These are phyloP conservation scores for Daboia siamensis DNA, from an alignment of 2,113 vertebrate species.

Conservation along the genomic window DNA sequence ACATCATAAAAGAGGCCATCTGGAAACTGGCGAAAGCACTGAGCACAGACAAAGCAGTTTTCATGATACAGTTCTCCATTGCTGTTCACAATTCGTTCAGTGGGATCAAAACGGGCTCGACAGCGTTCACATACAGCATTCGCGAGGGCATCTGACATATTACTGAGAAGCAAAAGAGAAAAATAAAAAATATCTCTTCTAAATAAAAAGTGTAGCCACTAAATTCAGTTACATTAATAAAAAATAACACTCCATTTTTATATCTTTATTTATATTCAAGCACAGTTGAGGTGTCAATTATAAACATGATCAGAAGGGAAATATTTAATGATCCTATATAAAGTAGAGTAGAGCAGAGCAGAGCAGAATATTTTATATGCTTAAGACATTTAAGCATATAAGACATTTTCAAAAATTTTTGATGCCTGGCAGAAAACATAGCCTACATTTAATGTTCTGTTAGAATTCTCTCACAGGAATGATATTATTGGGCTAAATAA, in stretches of 20 bases:
- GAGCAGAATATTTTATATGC: neutral
- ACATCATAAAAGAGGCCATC: conserved; percentile 80
- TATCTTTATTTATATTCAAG: neutral
- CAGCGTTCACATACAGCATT: conserved; percentile 71
- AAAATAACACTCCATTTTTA: neutral
- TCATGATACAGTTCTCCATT: conserved; percentile 73
- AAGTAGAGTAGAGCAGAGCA: no score
- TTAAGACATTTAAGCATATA: neutral
- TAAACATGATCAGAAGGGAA: neutral
- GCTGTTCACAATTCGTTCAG: conserved; percentile 73
- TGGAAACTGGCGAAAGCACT: conserved; percentile 76
- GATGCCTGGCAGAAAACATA: neutral
- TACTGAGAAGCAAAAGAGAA: conserved; percentile 54
- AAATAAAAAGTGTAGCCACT: neutral
- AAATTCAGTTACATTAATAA: neutral
- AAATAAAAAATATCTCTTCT: neutral
- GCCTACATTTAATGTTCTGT: neutral
- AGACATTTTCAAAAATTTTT: neutral
- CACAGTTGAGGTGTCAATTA: neutral
- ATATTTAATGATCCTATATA: neutral
- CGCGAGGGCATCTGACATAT: conserved; percentile 72
- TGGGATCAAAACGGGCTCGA: conserved; percentile 64
- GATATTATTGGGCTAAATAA: neutral
- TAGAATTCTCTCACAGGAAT: neutral
- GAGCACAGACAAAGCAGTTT: conserved; percentile 76